Evolutionary conservation across 2,797 vertebrate species (phyloP).

Genomic region (Notoglanidium macrostoma): DNA sequence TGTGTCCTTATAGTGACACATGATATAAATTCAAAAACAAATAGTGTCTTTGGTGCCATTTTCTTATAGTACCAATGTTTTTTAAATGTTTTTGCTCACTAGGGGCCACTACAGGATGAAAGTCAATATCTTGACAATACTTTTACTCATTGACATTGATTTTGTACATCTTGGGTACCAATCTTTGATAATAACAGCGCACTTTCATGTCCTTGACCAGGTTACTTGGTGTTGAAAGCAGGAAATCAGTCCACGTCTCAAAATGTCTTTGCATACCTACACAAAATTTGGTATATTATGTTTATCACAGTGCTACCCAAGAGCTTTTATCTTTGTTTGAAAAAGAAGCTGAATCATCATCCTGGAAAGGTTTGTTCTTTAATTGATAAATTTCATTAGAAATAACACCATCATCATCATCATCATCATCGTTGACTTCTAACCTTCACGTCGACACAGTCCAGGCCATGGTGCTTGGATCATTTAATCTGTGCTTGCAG

Average conservation of each 20-base stretch:
- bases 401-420: neutral
- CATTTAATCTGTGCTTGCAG: neutral
- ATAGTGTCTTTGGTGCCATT: neutral
- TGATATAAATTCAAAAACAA: neutral
- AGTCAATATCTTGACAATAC: neutral
- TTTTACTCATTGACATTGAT: neutral
- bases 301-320: neutral
- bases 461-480: neutral
- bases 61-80: too few relatives aligned
- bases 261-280: neutral
- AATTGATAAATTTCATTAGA: neutral
- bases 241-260: neutral
- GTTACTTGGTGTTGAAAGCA: neutral
- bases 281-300: neutral
- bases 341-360: neutral
- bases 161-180: neutral
- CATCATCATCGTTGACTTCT: neutral
- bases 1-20: neutral
- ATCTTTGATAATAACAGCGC: neutral
- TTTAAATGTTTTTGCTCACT: neutral
- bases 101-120: neutral
- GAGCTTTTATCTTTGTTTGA: too few relatives aligned
- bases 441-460: neutral
- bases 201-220: neutral
- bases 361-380: neutral